Conservation (phyloP, 1,140 invertebrate species). For the Drosophila insularis region DNA sequence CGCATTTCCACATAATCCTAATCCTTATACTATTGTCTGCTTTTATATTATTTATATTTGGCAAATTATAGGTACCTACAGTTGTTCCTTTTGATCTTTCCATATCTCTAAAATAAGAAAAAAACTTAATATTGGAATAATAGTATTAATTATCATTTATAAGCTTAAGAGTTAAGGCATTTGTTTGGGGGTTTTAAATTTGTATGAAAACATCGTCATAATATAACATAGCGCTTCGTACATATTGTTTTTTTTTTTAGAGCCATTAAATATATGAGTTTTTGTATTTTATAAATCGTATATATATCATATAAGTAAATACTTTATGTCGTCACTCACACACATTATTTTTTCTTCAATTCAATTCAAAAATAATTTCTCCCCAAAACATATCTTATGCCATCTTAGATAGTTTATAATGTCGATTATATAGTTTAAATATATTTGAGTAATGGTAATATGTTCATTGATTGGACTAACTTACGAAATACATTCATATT, state of each 20-base stretch:
- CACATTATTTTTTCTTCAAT: slow-evolving; percentile 27
- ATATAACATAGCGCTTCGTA: slow-evolving; percentile 14
- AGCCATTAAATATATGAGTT: slow-evolving; percentile 31
- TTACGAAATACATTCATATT: not conserved
- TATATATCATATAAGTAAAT: slow-evolving; percentile 32
- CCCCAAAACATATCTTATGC: slow-evolving; percentile 5
- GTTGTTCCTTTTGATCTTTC: slow-evolving; percentile 13
- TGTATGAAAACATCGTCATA: slow-evolving; percentile 52
- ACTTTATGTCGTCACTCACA: slow-evolving; percentile 42
- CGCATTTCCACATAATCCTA: slow-evolving; percentile 14
- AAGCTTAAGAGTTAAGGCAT: slow-evolving; percentile 47
- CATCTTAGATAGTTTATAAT: not conserved
- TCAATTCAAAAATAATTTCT: slow-evolving; percentile 33
- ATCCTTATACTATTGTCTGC: slow-evolving; percentile 34
- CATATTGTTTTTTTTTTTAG: slow-evolving; percentile 9
- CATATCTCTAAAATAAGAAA: not conserved
- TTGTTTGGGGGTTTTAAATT: not conserved
- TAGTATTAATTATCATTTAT: not conserved
- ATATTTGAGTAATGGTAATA: not conserved
- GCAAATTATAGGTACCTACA: slow-evolving; percentile 41
- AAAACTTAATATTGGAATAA: not conserved
- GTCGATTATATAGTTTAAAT: not conserved
- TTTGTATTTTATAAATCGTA: slow-evolving; percentile 44
- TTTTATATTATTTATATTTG: slow-evolving; percentile 33
- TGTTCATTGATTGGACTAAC: not conserved